phyloP scores from a whole-genome alignment of 1,140 invertebrate species.

The Arion vulgaris region DNA sequence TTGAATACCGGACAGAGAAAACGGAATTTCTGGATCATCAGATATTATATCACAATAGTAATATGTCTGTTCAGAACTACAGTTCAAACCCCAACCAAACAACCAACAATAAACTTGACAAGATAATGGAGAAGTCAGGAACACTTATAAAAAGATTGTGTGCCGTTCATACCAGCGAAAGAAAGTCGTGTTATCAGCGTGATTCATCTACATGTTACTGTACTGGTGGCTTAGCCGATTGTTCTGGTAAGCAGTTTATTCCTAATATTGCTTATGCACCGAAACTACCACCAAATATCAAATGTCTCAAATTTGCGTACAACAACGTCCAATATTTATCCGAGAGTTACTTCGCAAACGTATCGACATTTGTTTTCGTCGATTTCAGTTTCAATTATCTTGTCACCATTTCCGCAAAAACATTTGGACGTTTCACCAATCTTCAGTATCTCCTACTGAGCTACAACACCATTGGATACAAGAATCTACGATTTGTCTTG shows the following conservation, averaged over 20 bases:
- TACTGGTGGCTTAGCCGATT: constrained; percentile 4
- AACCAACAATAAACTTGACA: background rate
- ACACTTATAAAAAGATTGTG: background rate
- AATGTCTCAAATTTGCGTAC: constrained; percentile 14
- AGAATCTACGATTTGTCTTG: background rate
- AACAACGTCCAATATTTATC: constrained; percentile 5
- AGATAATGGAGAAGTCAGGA: background rate
- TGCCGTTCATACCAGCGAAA: background rate
- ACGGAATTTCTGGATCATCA: too few species aligned
- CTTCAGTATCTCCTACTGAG: constrained; percentile 26
- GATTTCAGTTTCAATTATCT: constrained; percentile 22
- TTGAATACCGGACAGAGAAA: too few species aligned
- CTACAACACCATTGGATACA: background rate
- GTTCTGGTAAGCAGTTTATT: constrained; percentile 4
- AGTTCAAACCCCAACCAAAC: background rate
- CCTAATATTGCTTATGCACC: constrained; percentile 20
- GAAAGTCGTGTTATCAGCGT: background rate
- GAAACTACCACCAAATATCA: background rate
- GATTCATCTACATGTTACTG: constrained; percentile 7
- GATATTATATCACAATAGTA: too few species aligned
- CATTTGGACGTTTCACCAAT: constrained; percentile 12
- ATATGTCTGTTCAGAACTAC: too few species aligned
- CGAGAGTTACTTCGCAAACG: constrained; percentile 33
- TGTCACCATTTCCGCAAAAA: background rate
- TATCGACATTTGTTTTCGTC: background rate